These are phyloP conservation scores for Scaptomyza graminum DNA, from an alignment of 1,140 invertebrate species.

Conservation along the genomic window DNA sequence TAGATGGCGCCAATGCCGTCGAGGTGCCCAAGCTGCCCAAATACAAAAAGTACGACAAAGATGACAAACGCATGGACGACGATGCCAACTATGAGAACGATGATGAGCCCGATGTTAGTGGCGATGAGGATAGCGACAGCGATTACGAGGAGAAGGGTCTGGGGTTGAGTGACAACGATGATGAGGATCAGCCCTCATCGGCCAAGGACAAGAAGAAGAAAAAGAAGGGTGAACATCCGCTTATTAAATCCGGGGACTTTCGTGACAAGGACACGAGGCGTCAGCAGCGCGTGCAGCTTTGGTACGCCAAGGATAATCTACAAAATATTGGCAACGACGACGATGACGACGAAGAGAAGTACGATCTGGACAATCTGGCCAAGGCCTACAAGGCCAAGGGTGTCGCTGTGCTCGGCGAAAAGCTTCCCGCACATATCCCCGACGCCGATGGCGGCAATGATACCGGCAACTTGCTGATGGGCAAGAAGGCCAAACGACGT, in stretches of 20 bases:
- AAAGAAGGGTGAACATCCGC: constrained; percentile 87
- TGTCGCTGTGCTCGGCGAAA: constrained; percentile 76
- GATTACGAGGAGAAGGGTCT: constrained; percentile 87
- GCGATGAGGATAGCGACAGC: constrained; percentile 70
- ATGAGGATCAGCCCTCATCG: constrained; percentile 81
- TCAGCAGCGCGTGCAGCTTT: constrained; percentile 91
- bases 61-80: constrained; percentile 88
- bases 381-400: constrained; percentile 90
- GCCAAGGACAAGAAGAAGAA: constrained; percentile 83
- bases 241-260: constrained; percentile 93
- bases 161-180: constrained; percentile 84
- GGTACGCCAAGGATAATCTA: constrained; percentile 96
- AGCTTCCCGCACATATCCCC: not conserved
- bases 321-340: constrained; percentile 91
- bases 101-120: constrained; percentile 86
- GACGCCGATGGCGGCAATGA: constrained; percentile 9
- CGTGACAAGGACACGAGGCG: constrained; percentile 89
- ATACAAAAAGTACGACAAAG: constrained; percentile 87
- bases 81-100: constrained; percentile 89
- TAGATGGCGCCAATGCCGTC: constrained; percentile 86
- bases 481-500: constrained; percentile 79
- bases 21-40: constrained; percentile 86
- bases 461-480: constrained; percentile 26
- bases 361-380: constrained; percentile 92
- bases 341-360: constrained; percentile 94